Base-by-base conservation (phyloP, 2,888 invertebrate species). In the Hoplodrina blanda region DNA sequence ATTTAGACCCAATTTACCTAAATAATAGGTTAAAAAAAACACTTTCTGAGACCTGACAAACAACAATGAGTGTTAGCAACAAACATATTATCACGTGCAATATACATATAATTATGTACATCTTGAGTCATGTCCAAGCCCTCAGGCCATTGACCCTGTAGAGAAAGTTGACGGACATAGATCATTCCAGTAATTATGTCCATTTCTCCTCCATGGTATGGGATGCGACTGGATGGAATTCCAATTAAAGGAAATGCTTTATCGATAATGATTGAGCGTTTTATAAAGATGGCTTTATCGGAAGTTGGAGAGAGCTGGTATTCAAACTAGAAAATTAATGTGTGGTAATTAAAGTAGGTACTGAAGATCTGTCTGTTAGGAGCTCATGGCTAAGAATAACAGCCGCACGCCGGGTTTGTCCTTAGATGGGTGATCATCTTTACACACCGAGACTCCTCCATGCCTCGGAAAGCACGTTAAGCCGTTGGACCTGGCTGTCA, bases 111-210 rank as follows among this genome's bases (percentile, higher is more conserved):
- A 46, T 46, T 49, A n/a, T 19, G 7, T 49, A 25, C 46, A 64
- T 46, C 50, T 53, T 53, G 25, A 69, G 46, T 53, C 61, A 69
- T 54, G 49, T 56, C 19, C 15, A 3, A 52, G 84, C 70, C 76
- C 67, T 69, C 13, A 54, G 65, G 60, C 6, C 68, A 53, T 30
- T 56, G 73, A 82, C 49, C 72, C 41, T 37, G 10, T 4, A 8
- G 80, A 84, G 82, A 82, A 82, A 82, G 84, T 73, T 4, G 60
- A 61, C 68, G 65, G 68, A 65, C 76, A 73, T 72, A 68, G 53
- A 74, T 68, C 65, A 79, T 69, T 60, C 10, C 10, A 59, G 33
- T 82, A 73, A 76, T 82, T 72, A 79, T 69, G 61, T 63, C 61
- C 62, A 61, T 66, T 52, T 65, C 55, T 76, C 49, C n/a, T 60